A percentile compares a stretch with the other conserved stretches of the same genome.
phyloP scores from a whole-genome alignment of 2,113 vertebrate genomes.

The Tachycineta bicolor region DNA sequence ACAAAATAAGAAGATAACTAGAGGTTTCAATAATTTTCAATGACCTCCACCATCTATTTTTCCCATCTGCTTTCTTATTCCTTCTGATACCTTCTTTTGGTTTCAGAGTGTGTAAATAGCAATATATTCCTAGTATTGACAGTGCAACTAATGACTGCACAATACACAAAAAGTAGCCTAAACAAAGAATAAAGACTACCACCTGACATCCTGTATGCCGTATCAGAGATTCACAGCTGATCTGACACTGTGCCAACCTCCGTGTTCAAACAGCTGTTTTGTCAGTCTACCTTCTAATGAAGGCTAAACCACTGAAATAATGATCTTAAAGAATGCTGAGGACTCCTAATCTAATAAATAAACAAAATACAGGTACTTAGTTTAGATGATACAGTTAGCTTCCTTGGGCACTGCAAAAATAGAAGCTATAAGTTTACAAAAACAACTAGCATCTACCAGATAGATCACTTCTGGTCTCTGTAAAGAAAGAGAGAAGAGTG shows the following conservation, averaged over 20 bases:
- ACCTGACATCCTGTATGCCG: neutral
- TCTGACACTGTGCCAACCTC: neutral
- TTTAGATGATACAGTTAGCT: neutral
- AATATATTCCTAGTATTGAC: neutral
- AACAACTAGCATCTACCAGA: neutral
- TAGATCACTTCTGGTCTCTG: neutral
- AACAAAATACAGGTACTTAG: neutral
- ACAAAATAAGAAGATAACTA: neutral
- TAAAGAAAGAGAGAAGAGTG: neutral
- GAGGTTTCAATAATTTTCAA: neutral
- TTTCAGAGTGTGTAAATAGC: neutral
- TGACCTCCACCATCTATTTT: neutral
- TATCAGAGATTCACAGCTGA: neutral
- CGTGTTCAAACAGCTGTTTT: neutral
- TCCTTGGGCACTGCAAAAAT: neutral
- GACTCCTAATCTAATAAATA: neutral
- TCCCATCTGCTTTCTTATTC: neutral
- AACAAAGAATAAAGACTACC: neutral
- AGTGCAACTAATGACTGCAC: neutral
- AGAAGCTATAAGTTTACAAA: neutral
- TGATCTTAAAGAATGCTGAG: neutral
- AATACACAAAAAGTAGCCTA: neutral
- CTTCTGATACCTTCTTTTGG: neutral
- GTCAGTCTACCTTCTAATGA: neutral
- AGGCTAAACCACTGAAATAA: neutral